These are phyloP conservation scores for Aptenodytes forsteri DNA, from an alignment of 2,113 vertebrate genomes.

Conservation along the genomic window DNA sequence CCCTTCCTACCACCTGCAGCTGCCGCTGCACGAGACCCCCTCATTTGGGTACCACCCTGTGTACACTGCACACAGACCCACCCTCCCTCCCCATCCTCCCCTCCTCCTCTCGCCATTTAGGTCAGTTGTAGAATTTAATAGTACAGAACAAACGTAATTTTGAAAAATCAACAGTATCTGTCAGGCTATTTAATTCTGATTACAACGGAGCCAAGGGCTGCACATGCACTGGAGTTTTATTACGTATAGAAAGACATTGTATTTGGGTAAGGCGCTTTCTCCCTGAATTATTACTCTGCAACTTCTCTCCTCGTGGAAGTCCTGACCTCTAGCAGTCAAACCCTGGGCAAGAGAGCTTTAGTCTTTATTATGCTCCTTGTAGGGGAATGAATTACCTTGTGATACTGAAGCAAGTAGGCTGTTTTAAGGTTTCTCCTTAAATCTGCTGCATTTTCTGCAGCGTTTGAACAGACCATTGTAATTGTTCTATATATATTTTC, in stretches of 20 bases:
- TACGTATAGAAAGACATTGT: neutral
- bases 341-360: neutral
- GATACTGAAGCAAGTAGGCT: neutral
- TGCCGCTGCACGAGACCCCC: neutral
- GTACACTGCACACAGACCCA: accelerated
- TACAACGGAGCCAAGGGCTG: neutral
- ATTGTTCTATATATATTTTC: neutral
- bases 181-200: neutral
- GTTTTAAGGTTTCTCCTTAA: slow-evolving; percentile 33
- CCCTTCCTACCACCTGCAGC: neutral
- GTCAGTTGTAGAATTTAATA: neutral
- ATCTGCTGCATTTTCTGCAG: slow-evolving; percentile 2
- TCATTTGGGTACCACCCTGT: neutral
- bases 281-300: neutral
- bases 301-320: neutral
- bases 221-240: neutral
- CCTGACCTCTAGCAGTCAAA: slow-evolving; percentile 22
- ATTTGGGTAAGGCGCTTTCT: neutral
- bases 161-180: neutral
- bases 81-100: neutral
- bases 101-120: neutral
- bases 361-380: neutral
- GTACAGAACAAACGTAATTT: neutral
- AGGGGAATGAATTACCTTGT: slow-evolving; percentile 17
- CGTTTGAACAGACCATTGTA: neutral